Conservation (phyloP, 2,888 invertebrate species). For the Apotomis betuletana region DNA sequence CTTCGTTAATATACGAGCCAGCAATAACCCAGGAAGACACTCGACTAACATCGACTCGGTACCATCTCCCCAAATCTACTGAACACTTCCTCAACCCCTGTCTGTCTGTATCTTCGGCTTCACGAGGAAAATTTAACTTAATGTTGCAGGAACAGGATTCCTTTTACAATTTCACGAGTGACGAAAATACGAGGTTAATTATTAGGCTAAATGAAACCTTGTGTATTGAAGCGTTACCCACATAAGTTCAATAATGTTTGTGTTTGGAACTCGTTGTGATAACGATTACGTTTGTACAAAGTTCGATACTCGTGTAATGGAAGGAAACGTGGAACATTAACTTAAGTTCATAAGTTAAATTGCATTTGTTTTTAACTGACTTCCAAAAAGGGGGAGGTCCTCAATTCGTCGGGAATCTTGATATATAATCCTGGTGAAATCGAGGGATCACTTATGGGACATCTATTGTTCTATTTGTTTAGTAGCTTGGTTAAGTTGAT, state of each 20-base stretch:
- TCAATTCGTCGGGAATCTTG: no score
- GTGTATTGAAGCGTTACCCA: constrained; percentile 58
- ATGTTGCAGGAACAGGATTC: not conserved
- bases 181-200: not conserved
- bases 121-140: not conserved
- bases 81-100: constrained; percentile 1
- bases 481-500: no score
- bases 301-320: no score
- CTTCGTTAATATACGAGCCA: constrained; percentile 60
- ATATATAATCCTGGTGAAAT: no score
- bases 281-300: not conserved
- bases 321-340: not conserved
- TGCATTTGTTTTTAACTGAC: no score
- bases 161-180: not conserved
- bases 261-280: constrained; percentile 28
- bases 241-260: constrained; percentile 45
- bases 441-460: no score
- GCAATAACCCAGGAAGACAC: constrained; percentile 63
- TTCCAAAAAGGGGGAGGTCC: no score
- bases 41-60: constrained; percentile 51
- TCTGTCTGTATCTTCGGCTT: not conserved
- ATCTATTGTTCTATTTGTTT: no score
- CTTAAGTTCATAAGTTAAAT: no score
- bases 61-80: constrained; percentile 30
- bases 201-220: constrained; percentile 46